Base-by-base conservation (phyloP, 2,888 invertebrate genomes). In the Loripinus fragilis region DNA sequence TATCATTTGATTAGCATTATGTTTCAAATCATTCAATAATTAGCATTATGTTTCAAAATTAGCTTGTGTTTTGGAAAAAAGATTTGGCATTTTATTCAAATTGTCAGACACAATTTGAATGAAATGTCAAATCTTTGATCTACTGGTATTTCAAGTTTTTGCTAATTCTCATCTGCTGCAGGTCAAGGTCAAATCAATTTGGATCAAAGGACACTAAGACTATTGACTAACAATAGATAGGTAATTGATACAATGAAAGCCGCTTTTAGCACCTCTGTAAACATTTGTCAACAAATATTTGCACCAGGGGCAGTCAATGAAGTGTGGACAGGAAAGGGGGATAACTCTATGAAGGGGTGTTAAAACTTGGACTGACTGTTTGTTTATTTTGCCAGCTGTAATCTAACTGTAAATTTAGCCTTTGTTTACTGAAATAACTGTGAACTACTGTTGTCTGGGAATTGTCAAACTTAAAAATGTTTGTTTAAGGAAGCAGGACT, bases 221-320 rank as follows among this genome's bases (percentile, higher is more conserved):
- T 12, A 60, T 60, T 28, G 60, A 33, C 33, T 20, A 60, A 60
- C 60, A 60, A 60, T 60, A 33, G 33, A 60, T 8, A 60, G 60
- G 60, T 60, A 60, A 60, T 60, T 20, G 28, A 33, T 33, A 33
- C 60, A 30, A 60, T 30, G 33, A 33, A 28, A 20, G 2, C 17
- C 1, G 30, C 33, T 60, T 30, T 60, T 60, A 60, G 33, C 60
- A 60, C 60, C 33, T 60, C 7, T 8, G 33, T 20, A 60, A 60
- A 60, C 60, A 60, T 60, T 60, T 60, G 33, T 60, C 33, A 33
- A 60, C 60, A 60, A 60, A 60, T 60, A 60, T 60, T 60, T 60
- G n/a, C 20, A 12, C 60, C 60, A 60, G 60, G 60, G 60, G 33
- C 60, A 60, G 30, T 33, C 2, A 60, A 60, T 33, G 60, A 60